A percentile compares a stretch with the other conserved stretches of the same genome.
phyloP scores from a whole-genome alignment of 2,888 invertebrate genomes.

The Tinea semifulvella region DNA sequence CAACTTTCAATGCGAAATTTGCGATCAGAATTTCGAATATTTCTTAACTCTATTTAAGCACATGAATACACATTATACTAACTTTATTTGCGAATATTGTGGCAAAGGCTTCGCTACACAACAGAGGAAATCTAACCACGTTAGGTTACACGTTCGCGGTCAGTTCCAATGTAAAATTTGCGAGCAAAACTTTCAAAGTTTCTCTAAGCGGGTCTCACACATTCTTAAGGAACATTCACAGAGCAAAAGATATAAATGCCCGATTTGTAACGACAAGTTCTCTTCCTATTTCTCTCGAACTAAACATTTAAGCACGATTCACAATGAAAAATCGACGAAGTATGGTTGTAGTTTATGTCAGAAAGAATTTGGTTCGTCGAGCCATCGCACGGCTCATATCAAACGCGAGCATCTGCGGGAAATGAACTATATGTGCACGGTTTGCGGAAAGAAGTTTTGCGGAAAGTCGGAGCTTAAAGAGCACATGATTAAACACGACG shows the following conservation, averaged over 20 bases:
- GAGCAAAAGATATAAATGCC: constrained; percentile 55
- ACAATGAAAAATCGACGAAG: constrained; percentile 47
- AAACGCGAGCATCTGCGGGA: constrained; percentile 52
- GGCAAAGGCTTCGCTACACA: constrained; percentile 52
- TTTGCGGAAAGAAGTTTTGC: constrained; percentile 63
- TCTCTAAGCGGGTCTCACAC: constrained; percentile 45
- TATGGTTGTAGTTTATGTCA: constrained; percentile 54
- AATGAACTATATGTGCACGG: constrained; percentile 54
- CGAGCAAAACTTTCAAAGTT: constrained; percentile 38
- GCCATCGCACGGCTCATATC: constrained; percentile 49
- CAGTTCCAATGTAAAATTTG: neutral
- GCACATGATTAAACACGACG: constrained; percentile 61
- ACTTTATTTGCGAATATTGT: constrained; percentile 56
- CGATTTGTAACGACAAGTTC: constrained; percentile 55
- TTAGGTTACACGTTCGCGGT: neutral
- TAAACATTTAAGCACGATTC: constrained; percentile 45
- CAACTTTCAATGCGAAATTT: constrained; percentile 47
- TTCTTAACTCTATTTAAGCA: constrained; percentile 54
- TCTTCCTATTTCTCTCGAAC: constrained; percentile 49
- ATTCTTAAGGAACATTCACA: constrained; percentile 44
- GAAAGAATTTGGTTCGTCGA: constrained; percentile 50
- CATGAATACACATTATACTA: constrained; percentile 57
- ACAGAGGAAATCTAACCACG: constrained; percentile 18
- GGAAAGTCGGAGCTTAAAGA: constrained; percentile 63
- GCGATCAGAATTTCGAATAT: constrained; percentile 52